These are phyloP conservation scores for Xyliphius kryptos DNA, from an alignment of 2,113 vertebrate species.

Conservation along the genomic window DNA sequence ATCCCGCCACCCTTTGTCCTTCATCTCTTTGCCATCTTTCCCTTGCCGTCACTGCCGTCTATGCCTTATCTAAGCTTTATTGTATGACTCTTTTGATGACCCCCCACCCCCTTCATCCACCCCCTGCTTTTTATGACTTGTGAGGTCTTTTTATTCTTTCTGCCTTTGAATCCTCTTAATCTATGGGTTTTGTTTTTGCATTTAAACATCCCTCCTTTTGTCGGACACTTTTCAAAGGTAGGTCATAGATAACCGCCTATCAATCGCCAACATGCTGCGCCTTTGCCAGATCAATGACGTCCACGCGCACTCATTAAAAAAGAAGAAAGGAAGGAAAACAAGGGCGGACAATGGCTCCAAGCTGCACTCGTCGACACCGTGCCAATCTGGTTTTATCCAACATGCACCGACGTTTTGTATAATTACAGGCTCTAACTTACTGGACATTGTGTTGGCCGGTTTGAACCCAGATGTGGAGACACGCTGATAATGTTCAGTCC, in stretches of 20 bases:
- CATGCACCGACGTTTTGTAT: constrained; percentile 7
- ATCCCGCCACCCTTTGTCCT: constrained; percentile 29
- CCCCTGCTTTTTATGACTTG: constrained; percentile 1
- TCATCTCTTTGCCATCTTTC: constrained; percentile 33
- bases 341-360: constrained; percentile 11
- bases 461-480: constrained; percentile 38
- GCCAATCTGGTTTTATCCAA: constrained; percentile 12
- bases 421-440: constrained; percentile 23
- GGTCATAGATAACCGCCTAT: constrained; percentile 30
- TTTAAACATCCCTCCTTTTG: constrained; percentile 18
- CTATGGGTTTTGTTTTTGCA: constrained; percentile 5
- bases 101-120: background rate
- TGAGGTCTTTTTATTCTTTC: constrained; percentile 12
- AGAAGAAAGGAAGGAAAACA: background rate
- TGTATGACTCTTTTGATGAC: constrained; percentile 26
- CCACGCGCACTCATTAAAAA: background rate
- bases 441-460: constrained; percentile 30
- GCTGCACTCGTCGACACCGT: constrained; percentile 9
- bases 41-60: constrained; percentile 28
- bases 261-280: constrained; percentile 20
- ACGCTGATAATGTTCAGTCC: constrained; percentile 14
- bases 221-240: constrained; percentile 25
- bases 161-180: background rate
- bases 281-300: constrained; percentile 21
- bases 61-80: constrained; percentile 31